Conservation (phyloP, 2,113 vertebrate genomes). For the Oreotrochilus melanogaster region DNA sequence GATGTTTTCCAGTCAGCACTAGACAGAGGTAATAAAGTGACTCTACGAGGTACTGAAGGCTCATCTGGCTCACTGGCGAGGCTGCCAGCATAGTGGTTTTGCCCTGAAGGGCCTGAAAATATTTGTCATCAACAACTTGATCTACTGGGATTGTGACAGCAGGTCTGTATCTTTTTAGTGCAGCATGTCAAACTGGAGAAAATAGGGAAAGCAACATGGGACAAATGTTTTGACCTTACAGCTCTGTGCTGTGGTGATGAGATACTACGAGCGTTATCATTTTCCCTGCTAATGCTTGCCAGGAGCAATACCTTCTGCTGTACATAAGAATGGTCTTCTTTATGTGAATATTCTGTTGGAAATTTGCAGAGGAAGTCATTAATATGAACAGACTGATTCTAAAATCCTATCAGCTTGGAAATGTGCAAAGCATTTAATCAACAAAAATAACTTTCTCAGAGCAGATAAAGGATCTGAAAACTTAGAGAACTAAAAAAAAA, state of each 20-base stretch:
- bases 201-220: constrained; percentile 28
- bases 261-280: not conserved
- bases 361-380: not conserved
- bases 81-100: not conserved
- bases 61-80: not conserved
- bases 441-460: not conserved
- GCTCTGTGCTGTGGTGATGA: not conserved
- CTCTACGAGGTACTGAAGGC: not conserved
- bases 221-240: constrained; percentile 51
- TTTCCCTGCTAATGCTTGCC: not conserved
- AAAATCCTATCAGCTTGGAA: not conserved
- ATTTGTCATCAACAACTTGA: constrained; percentile 11
- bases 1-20: not conserved
- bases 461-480: not conserved
- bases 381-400: not conserved
- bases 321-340: not conserved
- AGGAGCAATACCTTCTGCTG: constrained; percentile 35
- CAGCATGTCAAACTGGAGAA: constrained; percentile 26
- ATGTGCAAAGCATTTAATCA: not conserved
- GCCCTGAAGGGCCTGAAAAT: constrained; percentile 29
- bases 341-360: not conserved
- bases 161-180: constrained; percentile 27
- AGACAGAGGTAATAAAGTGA: not conserved
- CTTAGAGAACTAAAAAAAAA: not conserved
- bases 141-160: constrained; percentile 35